Base-by-base conservation (phyloP, 2,888 invertebrate species). In the Atherix ibis region DNA sequence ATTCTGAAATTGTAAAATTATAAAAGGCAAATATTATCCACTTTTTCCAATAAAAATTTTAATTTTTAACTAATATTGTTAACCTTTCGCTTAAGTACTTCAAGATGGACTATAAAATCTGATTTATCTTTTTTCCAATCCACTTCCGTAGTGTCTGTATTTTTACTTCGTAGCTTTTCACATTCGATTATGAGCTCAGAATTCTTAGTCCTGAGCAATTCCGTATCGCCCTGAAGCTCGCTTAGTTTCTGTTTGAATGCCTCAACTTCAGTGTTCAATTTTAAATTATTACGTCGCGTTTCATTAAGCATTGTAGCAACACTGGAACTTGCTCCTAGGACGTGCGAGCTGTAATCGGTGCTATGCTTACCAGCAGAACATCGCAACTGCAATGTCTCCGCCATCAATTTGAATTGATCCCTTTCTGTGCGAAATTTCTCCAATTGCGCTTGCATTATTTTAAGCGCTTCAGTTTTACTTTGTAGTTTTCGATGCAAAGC, bases 381-480 rank as follows among this genome's bases (percentile, higher is more conserved):
- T 5, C 65, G 56, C 34, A 68, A 61, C 48, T 78, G 73, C 13
- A 83, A 60, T 44, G 84, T 81, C 49, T 85, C 84, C 1, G 81
- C 80, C 66, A 84, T 70, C 6, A 79, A 56, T 54, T 81, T 83
- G 48, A 76, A 84, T 50, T 78, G 76, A 54, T 87, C 85, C 18
- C 82, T 63, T 51, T 88, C 83, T 47, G 72, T 73, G 38, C 77
- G 73, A 52, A 78, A 81, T 56, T 77, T 74, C 46, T 82, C 80
- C 38, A 87, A 56, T 50, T 85, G 83, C 47, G 72, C 70, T 40
- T 73, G 77, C 53, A 87, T 65, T 40, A 84, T 79, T n/a, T 75
- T 63, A 24, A 88, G 55, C 3, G 85, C 85, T 57, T 85, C 84
- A 33, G 78, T 68, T 58, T 88, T 87, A 49, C 83, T 78, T 49